Conservation (phyloP, 2,888 invertebrate species). For the Abrostola tripartita region DNA sequence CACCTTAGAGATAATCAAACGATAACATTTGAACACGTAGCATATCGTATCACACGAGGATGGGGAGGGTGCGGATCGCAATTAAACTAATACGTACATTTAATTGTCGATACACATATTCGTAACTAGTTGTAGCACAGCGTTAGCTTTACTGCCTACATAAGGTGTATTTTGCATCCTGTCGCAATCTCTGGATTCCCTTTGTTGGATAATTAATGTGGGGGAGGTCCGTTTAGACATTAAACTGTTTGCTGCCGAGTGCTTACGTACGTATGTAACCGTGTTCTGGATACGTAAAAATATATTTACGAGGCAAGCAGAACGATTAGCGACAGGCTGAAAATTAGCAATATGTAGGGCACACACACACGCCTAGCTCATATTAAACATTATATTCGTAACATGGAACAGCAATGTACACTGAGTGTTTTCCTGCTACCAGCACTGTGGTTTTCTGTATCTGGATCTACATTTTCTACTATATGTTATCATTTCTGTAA, state of each 20-base stretch:
- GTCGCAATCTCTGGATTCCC: conserved; percentile 37
- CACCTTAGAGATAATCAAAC: conserved; percentile 64
- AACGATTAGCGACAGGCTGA: conserved; percentile 43
- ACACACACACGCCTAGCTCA: conserved; percentile 55
- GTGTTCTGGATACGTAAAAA: conserved; percentile 39
- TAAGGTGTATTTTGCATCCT: conserved; percentile 42
- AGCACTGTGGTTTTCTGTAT: conserved; percentile 41
- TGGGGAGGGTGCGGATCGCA: conserved; percentile 70
- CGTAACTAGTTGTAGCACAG: conserved; percentile 58
- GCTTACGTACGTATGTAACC: conserved; percentile 15
- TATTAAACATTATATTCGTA: conserved; percentile 64
- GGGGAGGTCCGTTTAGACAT: conserved; percentile 21
- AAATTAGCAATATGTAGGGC: conserved; percentile 57
- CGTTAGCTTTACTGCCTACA: conserved; percentile 40
- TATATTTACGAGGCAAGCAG: conserved; percentile 33
- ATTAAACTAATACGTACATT: conserved; percentile 66
- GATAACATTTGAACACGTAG: conserved; percentile 78
- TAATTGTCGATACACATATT: conserved; percentile 69
- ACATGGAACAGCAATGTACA: conserved; percentile 63
- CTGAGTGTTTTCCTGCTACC: conserved; percentile 62
- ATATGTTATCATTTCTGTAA: conserved; percentile 29
- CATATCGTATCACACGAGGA: conserved; percentile 80
- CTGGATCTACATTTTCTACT: conserved; percentile 23
- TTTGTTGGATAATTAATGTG: conserved; percentile 26
- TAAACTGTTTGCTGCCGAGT: conserved; percentile 12